These are phyloP conservation scores for Plectus sambesii DNA, from an alignment of 1,140 invertebrate species.

Conservation along the genomic window DNA sequence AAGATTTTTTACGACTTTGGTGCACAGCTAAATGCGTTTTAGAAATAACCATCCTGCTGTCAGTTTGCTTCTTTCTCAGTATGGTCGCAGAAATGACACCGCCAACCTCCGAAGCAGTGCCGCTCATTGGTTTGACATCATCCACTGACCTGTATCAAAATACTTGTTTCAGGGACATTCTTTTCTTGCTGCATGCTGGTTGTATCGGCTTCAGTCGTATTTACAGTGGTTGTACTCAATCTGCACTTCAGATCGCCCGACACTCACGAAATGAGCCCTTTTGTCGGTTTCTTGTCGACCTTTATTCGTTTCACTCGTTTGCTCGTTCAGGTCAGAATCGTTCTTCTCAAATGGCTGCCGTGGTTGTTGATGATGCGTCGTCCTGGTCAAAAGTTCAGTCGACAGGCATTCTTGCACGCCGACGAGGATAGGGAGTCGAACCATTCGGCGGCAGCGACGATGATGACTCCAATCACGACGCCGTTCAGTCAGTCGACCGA, in stretches of 20 bases:
- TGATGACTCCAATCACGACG: too few species aligned
- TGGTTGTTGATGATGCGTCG: too few species aligned
- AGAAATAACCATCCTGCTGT: conserved; percentile 65
- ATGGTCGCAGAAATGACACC: conserved; percentile 71
- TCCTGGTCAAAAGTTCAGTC: too few species aligned
- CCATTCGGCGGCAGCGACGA: too few species aligned
- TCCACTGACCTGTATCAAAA: conserved; percentile 9
- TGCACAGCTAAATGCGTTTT: conserved; percentile 49
- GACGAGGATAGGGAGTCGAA: too few species aligned
- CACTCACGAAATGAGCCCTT: conserved; percentile 81
- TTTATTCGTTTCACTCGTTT: too few species aligned
- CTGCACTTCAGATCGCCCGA: conserved; percentile 94
- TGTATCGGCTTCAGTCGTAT: conserved; percentile 95
- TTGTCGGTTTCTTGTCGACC: too few species aligned
- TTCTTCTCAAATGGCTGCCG: too few species aligned
- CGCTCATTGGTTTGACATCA: conserved; percentile 68
- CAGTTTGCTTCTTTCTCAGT: conserved; percentile 46
- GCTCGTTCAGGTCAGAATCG: too few species aligned
- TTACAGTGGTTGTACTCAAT: conserved; percentile 94
- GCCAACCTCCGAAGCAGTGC: conserved; percentile 88
- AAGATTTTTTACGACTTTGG: conserved; percentile 7
- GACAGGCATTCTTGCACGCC: too few species aligned
- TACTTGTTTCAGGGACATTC: conserved; percentile 81
- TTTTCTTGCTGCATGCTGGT: conserved; percentile 99
- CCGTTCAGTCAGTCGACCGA: too few species aligned